phyloP scores from a whole-genome alignment of 2,797 vertebrate species.

The Squalus acanthias region DNA sequence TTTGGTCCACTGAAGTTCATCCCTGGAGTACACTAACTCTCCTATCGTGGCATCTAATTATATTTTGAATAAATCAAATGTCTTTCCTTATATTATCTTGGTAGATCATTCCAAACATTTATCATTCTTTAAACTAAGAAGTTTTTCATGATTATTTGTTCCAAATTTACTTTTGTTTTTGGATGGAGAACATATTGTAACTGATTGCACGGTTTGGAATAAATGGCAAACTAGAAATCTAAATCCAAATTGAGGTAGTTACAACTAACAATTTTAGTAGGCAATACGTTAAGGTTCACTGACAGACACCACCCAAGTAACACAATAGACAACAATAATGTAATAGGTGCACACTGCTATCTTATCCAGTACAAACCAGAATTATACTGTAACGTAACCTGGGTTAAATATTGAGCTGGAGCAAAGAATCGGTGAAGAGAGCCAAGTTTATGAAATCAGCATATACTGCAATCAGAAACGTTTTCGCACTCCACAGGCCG shows the following conservation, averaged over 20 bases:
- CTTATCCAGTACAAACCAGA: neutral
- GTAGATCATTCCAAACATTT: neutral
- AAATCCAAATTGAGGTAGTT: too few relatives aligned
- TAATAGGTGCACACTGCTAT: neutral
- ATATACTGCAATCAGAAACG: neutral
- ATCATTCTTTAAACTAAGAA: too few relatives aligned
- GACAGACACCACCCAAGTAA: too few relatives aligned
- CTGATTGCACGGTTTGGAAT: too few relatives aligned
- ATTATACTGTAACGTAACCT: neutral
- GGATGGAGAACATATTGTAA: too few relatives aligned
- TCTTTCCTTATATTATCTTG: neutral
- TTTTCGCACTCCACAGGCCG: neutral
- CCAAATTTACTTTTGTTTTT: too few relatives aligned
- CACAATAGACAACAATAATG: too few relatives aligned
- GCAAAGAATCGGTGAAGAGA: neutral
- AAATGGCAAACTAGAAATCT: too few relatives aligned
- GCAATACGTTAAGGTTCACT: too few relatives aligned
- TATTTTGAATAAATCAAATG: neutral
- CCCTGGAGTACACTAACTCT: neutral
- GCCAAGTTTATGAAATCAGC: neutral
- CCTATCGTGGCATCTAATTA: neutral
- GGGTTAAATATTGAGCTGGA: neutral
- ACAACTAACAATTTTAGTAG: too few relatives aligned
- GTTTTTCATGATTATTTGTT: too few relatives aligned
- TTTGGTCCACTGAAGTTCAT: neutral